phyloP scores from a whole-genome alignment of 2,797 vertebrate genomes.

The Rhinella marina region DNA sequence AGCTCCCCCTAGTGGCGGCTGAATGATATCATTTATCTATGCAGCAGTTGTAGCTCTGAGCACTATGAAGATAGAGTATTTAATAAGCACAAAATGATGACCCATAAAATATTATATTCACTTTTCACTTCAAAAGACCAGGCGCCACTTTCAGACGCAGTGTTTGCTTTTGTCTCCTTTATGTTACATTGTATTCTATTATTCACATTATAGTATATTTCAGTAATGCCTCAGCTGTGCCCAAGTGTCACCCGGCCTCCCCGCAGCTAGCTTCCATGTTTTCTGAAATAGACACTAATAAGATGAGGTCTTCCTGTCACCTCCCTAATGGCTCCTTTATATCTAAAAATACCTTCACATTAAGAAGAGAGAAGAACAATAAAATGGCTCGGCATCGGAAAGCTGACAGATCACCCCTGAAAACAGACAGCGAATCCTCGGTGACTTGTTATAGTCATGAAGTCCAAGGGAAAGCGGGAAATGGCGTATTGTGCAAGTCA shows the following conservation, averaged over 20 bases:
- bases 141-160: background rate
- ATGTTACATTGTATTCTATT: background rate
- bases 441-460: constrained; percentile 1
- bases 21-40: too few species aligned
- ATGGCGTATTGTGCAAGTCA: background rate
- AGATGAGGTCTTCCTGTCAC: background rate
- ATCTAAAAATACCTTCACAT: constrained; percentile 32
- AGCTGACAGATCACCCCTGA: background rate
- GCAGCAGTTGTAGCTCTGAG: too few species aligned
- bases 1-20: too few species aligned
- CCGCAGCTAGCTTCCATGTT: background rate
- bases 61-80: too few species aligned
- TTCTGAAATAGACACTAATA: constrained; percentile 1
- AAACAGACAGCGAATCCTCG: background rate
- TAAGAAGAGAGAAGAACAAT: background rate
- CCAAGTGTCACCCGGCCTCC: background rate
- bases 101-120: too few species aligned
- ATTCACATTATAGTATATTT: background rate
- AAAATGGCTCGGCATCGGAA: background rate
- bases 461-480: background rate
- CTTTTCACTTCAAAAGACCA: too few species aligned
- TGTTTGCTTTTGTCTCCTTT: background rate
- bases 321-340: constrained; percentile 34
- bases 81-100: too few species aligned
- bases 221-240: too few species aligned